Percentiles rank a stretch among this genome's conserved stretches.
These are phyloP conservation scores for Pangasianodon hypophthalmus DNA, from an alignment of 2,113 vertebrate species.

Conservation along the genomic window DNA sequence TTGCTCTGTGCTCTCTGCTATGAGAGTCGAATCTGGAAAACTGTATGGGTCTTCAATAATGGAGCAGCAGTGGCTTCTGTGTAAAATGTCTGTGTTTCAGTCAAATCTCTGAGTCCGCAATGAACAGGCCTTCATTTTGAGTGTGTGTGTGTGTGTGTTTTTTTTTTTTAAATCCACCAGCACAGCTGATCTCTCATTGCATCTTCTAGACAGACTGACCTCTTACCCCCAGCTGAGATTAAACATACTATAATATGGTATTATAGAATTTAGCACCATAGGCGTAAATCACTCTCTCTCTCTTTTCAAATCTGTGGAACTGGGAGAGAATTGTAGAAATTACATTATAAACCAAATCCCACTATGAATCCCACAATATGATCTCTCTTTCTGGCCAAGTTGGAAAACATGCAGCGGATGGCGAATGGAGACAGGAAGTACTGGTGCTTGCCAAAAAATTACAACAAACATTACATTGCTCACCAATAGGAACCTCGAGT, in stretches of 20 bases:
- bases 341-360: conserved; percentile 54
- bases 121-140: background rate
- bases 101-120: background rate
- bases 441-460: conserved; percentile 46
- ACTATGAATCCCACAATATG: conserved; percentile 34
- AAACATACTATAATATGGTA: conserved; percentile 48
- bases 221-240: conserved; percentile 49
- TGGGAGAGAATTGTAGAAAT: conserved; percentile 47
- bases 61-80: background rate
- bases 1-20: conserved; percentile 5
- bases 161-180: background rate
- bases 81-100: background rate
- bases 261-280: conserved; percentile 48
- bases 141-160: background rate
- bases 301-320: conserved; percentile 43
- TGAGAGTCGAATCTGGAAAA: background rate
- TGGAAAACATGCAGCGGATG: conserved; percentile 35
- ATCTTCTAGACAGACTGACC: conserved; percentile 34
- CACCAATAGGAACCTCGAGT: conserved; percentile 45
- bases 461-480: conserved; percentile 43
- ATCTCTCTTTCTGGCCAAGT: conserved; percentile 39
- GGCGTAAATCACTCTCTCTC: conserved; percentile 42
- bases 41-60: background rate
- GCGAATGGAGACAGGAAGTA: conserved; percentile 34
- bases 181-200: conserved; percentile 46